These are phyloP conservation scores for Epizoanthus fatuus DNA, from an alignment of 92 coral and sea anemone species.

Conservation along the genomic window DNA sequence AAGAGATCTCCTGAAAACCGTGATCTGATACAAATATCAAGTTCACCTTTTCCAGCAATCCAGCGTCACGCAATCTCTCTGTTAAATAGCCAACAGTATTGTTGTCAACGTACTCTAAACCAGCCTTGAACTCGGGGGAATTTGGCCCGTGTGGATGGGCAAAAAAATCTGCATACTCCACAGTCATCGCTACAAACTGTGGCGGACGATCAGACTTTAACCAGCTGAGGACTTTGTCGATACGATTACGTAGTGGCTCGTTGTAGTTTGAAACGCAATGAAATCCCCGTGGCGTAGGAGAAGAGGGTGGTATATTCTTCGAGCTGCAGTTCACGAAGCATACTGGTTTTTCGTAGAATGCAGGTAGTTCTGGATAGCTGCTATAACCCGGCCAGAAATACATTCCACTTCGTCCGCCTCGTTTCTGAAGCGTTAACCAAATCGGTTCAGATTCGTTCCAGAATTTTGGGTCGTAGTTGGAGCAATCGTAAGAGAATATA, in stretches of 20 bases:
- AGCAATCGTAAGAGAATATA: conserved; percentile 58
- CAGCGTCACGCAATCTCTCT: conserved; percentile 48
- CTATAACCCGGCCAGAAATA: conserved; percentile 63
- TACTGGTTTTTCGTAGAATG: conserved; percentile 37
- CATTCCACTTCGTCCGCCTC: conserved; percentile 50
- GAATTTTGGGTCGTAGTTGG: conserved; percentile 59
- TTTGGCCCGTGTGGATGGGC: conserved; percentile 62
- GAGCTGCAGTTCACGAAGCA: conserved; percentile 66
- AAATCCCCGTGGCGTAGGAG: conserved; percentile 27
- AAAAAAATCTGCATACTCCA: conserved; percentile 66
- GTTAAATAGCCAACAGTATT: conserved; percentile 67
- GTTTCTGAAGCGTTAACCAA: conserved; percentile 67
- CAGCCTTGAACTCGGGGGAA: conserved; percentile 45
- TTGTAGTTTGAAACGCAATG: conserved; percentile 60
- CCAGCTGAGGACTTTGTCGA: conserved; percentile 60
- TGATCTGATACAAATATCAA: conserved; percentile 78
- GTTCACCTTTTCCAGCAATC: conserved; percentile 72
- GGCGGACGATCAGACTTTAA: conserved; percentile 62
- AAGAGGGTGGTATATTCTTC: background rate
- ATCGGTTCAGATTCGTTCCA: conserved; percentile 64
- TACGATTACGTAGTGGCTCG: conserved; percentile 40
- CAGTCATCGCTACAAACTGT: conserved; percentile 55
- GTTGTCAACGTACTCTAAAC: conserved; percentile 57
- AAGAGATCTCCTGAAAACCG: conserved; percentile 60
- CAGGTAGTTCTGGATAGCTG: conserved; percentile 44